A percentile compares a stretch with the other conserved stretches of the same genome.
Evolutionary conservation across 2,113 vertebrate species (phyloP).

Genomic region (Sphaerodactylus townsendi): DNA sequence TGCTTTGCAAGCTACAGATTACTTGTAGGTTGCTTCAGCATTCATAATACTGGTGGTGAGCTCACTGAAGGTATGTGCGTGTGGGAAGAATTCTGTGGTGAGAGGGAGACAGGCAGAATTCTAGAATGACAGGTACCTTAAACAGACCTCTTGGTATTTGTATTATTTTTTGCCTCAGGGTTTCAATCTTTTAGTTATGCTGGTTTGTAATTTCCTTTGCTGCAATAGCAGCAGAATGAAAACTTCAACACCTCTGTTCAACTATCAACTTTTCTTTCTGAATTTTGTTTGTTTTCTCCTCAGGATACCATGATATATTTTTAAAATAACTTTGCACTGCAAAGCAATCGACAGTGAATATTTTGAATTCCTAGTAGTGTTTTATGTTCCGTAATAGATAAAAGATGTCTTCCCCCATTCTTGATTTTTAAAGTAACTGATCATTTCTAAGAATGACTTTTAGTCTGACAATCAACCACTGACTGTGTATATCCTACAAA

Average conservation of each 20-base stretch:
- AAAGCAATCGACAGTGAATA: not conserved
- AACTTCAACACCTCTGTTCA: not conserved
- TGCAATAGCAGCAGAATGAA: not conserved
- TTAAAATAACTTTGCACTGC: not conserved
- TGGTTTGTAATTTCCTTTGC: not conserved
- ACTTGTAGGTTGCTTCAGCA: not conserved
- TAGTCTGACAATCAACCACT: not conserved
- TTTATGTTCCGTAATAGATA: not conserved
- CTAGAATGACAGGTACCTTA: not conserved
- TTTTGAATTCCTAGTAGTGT: not conserved
- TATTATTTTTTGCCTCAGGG: not conserved
- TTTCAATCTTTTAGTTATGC: not conserved
- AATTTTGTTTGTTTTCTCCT: not conserved
- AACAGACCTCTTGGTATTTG: not conserved
- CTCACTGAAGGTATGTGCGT: not conserved
- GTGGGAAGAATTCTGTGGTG: no score
- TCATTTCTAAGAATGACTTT: not conserved
- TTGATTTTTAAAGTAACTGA: not conserved
- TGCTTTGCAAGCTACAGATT: not conserved
- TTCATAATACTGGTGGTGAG: not conserved
- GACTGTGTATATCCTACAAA: not conserved
- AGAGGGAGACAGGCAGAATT: not conserved
- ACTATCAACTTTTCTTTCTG: not conserved
- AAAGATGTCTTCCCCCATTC: not conserved
- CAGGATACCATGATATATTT: not conserved